These are phyloP conservation scores for Cotesia typhae DNA, from an alignment of 1,140 invertebrate genomes.

Conservation along the genomic window DNA sequence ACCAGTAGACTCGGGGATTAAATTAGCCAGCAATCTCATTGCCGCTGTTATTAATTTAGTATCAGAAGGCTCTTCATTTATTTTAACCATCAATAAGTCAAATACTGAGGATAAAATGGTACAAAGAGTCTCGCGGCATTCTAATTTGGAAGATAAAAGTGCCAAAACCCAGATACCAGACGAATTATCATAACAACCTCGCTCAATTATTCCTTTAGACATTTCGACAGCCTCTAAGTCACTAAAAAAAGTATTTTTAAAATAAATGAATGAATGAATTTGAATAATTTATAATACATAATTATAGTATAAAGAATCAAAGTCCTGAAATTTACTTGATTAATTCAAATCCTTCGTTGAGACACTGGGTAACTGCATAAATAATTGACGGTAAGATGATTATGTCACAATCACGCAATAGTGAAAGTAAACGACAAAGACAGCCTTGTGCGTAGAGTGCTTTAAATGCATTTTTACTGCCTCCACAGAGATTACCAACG, in stretches of 20 bases:
- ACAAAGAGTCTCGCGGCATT: constrained; percentile 41
- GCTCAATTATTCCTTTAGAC: constrained; percentile 35
- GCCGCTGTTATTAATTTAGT: constrained; percentile 49
- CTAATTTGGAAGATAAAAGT: constrained; percentile 51
- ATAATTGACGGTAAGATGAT: constrained; percentile 48
- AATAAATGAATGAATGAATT: constrained; percentile 9
- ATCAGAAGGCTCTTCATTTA: constrained; percentile 7
- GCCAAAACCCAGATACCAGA: constrained; percentile 55
- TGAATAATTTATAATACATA: not conserved
- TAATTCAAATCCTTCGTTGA: constrained; percentile 43
- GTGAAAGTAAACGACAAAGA: constrained; percentile 49
- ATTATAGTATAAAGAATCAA: not conserved
- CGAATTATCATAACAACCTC: constrained; percentile 35
- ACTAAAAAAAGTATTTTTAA: constrained; percentile 43
- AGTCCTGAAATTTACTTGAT: constrained; percentile 40
- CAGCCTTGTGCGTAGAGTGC: constrained; percentile 55
- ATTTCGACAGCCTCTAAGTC: constrained; percentile 47
- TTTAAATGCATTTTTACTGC: constrained; percentile 48
- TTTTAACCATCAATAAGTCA: constrained; percentile 31
- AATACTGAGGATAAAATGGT: constrained; percentile 33
- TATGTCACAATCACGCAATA: constrained; percentile 48
- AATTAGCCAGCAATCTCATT: constrained; percentile 55
- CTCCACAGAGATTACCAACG: constrained; percentile 56
- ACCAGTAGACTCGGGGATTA: constrained; percentile 45
- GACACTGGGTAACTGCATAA: constrained; percentile 52